Percentiles rank a stretch among this genome's conserved stretches.
Evolutionary conservation across 2,113 vertebrate species (phyloP).

Genomic region (Boleophthalmus pectinirostris): DNA sequence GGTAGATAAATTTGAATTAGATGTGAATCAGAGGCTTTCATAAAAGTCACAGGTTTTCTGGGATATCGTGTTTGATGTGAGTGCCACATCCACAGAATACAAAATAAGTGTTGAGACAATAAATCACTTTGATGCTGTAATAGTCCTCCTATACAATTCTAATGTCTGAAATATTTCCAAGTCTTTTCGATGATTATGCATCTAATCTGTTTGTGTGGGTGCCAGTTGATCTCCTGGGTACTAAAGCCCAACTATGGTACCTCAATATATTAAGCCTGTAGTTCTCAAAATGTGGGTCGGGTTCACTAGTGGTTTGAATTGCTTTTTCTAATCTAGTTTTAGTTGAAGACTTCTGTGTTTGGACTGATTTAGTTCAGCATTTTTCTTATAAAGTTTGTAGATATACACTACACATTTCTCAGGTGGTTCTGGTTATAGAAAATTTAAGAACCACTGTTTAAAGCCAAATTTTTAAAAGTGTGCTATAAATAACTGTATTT

Average conservation of each 20-base stretch:
- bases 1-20: slow-evolving; percentile 14
- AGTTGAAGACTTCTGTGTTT: not conserved
- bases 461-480: not conserved
- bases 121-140: slow-evolving; percentile 3
- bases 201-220: slow-evolving; percentile 21
- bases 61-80: slow-evolving; percentile 31
- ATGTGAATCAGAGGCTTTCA: slow-evolving; percentile 32
- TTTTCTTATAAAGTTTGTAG: not conserved
- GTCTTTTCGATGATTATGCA: slow-evolving; percentile 20
- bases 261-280: slow-evolving; percentile 2
- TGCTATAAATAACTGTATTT: not conserved
- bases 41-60: slow-evolving; percentile 34
- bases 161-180: slow-evolving; percentile 42
- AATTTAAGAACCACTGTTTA: not conserved
- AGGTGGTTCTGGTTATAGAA: not conserved
- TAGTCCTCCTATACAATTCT: slow-evolving; percentile 6
- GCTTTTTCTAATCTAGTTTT: not conserved
- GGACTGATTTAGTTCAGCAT: not conserved
- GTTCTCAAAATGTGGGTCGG: not conserved
- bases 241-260: not conserved
- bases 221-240: slow-evolving; percentile 31
- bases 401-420: not conserved
- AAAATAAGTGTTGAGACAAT: slow-evolving; percentile 4
- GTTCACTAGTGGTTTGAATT: not conserved
- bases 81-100: not conserved